Percentiles rank a stretch among this genome's conserved stretches.
Evolutionary conservation across 2,113 vertebrate species (phyloP).

Genomic region (Pangasianodon gigas): DNA sequence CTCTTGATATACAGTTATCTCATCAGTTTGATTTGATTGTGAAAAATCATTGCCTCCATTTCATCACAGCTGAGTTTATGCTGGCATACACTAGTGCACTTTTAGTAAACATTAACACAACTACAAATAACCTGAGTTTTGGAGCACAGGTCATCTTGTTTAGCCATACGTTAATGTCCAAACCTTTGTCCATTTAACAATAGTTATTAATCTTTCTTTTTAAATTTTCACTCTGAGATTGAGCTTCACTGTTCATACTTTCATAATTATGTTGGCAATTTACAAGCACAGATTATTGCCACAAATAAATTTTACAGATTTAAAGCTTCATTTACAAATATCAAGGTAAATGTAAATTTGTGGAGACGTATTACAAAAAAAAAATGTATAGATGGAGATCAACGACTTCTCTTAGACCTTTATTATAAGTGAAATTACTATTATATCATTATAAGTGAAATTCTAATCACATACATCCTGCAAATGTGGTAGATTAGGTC

Average conservation of each 20-base stretch:
- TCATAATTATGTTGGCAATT: neutral
- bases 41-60: neutral
- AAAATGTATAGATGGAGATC: neutral
- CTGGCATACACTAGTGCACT: neutral
- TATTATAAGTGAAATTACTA: neutral
- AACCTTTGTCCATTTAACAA: neutral
- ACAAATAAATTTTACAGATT: neutral
- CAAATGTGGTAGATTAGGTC: neutral
- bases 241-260: neutral
- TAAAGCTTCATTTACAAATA: neutral
- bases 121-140: neutral
- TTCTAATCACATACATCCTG: neutral
- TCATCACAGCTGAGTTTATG: neutral
- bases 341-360: neutral
- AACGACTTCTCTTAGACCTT: neutral
- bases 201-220: neutral
- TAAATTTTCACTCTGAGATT: neutral
- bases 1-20: neutral
- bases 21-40: neutral
- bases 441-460: neutral
- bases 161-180: neutral
- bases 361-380: neutral
- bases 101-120: constrained; percentile 14
- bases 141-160: neutral
- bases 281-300: neutral